phyloP scores from a whole-genome alignment of 2,888 invertebrate genomes.

The Brachypalpus laphriformis region DNA sequence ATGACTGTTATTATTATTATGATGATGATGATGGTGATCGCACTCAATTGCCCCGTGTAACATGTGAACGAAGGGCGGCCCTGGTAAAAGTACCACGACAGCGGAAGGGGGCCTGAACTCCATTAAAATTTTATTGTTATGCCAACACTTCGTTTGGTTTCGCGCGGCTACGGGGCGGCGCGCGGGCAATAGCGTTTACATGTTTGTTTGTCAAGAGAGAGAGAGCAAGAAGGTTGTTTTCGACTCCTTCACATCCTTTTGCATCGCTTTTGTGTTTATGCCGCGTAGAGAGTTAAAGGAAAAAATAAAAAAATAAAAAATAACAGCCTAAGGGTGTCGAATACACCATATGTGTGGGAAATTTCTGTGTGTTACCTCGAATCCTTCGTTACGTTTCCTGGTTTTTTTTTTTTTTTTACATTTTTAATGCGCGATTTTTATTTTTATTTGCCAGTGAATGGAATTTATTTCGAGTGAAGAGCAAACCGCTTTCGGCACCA shows the following conservation, averaged over 20 bases:
- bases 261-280: conserved; percentile 7
- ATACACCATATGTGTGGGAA: conserved; percentile 64
- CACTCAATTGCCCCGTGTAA: conserved; percentile 70
- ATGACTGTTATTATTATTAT: conserved; percentile 61
- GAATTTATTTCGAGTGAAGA: conserved; percentile 47
- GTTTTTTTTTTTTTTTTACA: conserved; percentile 18
- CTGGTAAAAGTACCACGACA: not conserved
- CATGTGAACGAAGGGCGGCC: conserved; percentile 28
- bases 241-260: conserved; percentile 11
- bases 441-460: conserved; percentile 26
- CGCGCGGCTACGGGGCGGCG: not conserved
- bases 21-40: conserved; percentile 65
- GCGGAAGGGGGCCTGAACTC: conserved; percentile 35
- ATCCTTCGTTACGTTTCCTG: not conserved
- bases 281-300: conserved; percentile 2
- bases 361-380: conserved; percentile 39
- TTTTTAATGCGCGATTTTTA: conserved; percentile 52
- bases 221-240: not conserved
- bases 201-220: conserved; percentile 36
- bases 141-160: conserved; percentile 52
- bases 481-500: conserved; percentile 32
- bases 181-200: not conserved
- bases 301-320: not conserved
- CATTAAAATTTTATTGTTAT: conserved; percentile 71
- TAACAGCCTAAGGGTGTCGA: conserved; percentile 53